Percentiles rank a stretch among this genome's conserved stretches.
Conservation (phyloP, 2,113 vertebrate species). For the Phrynosoma blainvillii region DNA sequence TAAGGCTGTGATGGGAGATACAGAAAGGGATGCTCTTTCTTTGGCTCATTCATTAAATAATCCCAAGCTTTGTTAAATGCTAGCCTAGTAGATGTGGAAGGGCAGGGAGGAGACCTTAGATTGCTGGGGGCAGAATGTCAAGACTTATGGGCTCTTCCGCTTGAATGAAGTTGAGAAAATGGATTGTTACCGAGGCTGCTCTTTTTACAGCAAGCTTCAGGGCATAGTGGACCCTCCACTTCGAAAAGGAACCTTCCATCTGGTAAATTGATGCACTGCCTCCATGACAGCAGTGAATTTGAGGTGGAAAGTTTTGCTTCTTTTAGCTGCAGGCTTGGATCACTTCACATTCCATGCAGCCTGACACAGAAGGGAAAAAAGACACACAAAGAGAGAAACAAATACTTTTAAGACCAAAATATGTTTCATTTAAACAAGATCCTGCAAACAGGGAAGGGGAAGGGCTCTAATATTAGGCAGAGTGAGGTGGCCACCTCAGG, state of each 20-base stretch:
- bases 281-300: slow-evolving; percentile 34
- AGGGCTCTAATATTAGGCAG: not conserved
- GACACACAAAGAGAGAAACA: not conserved
- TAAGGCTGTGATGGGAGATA: not conserved
- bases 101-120: slow-evolving; percentile 47
- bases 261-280: slow-evolving; percentile 6
- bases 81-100: slow-evolving; percentile 37
- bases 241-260: slow-evolving; percentile 29
- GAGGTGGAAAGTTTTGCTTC: slow-evolving; percentile 53
- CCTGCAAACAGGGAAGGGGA: slow-evolving; percentile 26
- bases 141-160: slow-evolving; percentile 34
- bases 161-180: slow-evolving; percentile 47
- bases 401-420: slow-evolving; percentile 53
- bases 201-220: slow-evolving; percentile 44
- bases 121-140: slow-evolving; percentile 49
- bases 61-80: slow-evolving; percentile 23
- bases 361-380: not conserved
- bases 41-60: slow-evolving; percentile 43
- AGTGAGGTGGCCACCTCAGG: not conserved
- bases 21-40: slow-evolving; percentile 47
- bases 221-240: slow-evolving; percentile 23
- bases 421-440: slow-evolving; percentile 48
- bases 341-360: slow-evolving; percentile 49
- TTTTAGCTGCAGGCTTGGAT: slow-evolving; percentile 31
- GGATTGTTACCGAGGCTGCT: slow-evolving; percentile 31